phyloP scores from a whole-genome alignment of 1,140 invertebrate genomes.

The Palaemon carinicauda region DNA sequence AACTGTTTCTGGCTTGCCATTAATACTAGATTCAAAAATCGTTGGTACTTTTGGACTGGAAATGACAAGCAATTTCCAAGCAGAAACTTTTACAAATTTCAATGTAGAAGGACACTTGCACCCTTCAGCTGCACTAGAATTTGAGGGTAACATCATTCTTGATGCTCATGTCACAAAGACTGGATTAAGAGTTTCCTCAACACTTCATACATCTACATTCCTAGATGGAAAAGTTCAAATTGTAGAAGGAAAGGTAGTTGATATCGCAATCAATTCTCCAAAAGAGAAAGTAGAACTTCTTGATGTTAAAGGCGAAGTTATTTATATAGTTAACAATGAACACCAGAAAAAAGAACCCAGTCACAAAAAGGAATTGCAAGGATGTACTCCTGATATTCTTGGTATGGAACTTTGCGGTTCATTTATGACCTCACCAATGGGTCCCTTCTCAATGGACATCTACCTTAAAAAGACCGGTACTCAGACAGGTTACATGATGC shows the following conservation, averaged over 20 bases:
- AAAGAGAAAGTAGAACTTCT: conserved; percentile 82
- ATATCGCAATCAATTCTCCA: conserved; percentile 78
- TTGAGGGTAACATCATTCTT: conserved; percentile 75
- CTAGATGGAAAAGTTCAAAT: conserved; percentile 73
- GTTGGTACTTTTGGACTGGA: conserved; percentile 76
- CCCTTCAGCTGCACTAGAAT: conserved; percentile 75
- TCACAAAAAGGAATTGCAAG: background rate
- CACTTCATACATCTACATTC: conserved; percentile 80
- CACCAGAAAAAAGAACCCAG: background rate
- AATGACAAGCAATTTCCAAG: conserved; percentile 75
- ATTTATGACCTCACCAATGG: background rate
- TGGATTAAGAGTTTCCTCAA: conserved; percentile 78
- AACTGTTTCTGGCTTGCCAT: conserved; percentile 78
- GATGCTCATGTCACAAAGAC: conserved; percentile 77
- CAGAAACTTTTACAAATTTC: conserved; percentile 73
- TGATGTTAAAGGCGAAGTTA: conserved; percentile 62
- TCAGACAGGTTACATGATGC: background rate
- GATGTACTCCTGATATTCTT: background rate
- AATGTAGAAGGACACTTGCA: conserved; percentile 65
- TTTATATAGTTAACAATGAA: background rate
- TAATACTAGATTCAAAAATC: conserved; percentile 77
- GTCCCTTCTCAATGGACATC: background rate
- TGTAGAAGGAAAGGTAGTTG: conserved; percentile 74
- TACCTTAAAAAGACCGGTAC: conserved; percentile 3
- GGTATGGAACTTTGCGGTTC: background rate